phyloP scores from a whole-genome alignment of 2,113 vertebrate genomes.

The Ahaetulla prasina region DNA sequence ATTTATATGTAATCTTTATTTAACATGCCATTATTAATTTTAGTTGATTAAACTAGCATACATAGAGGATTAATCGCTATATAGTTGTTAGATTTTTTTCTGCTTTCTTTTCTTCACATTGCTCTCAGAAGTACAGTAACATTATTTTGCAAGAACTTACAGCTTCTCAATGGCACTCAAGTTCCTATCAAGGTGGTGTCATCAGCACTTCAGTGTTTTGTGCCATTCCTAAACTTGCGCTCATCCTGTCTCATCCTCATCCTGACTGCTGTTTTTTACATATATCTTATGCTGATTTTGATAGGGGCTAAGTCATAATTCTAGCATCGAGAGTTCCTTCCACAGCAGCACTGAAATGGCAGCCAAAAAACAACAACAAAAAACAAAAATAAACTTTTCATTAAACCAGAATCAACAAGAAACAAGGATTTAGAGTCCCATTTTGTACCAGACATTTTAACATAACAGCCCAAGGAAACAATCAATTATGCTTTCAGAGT shows the following conservation, averaged over 20 bases:
- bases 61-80: not conserved
- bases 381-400: too few relatives aligned
- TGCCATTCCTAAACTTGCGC: constrained; percentile 14
- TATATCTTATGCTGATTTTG: not conserved
- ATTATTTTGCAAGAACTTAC: not conserved
- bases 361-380: not conserved
- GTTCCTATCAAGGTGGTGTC: not conserved
- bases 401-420: not conserved
- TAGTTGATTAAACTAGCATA: not conserved
- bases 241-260: not conserved
- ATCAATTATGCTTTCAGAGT: not conserved
- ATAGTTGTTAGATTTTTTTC: not conserved
- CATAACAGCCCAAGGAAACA: not conserved
- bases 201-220: not conserved
- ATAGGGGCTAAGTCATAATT: constrained; percentile 2
- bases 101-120: not conserved
- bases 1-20: not conserved
- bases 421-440: not conserved
- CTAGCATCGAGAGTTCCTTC: not conserved
- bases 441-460: not conserved
- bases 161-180: not conserved
- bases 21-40: not conserved
- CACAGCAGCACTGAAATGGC: constrained; percentile 15
- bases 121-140: not conserved
- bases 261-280: constrained; percentile 31